Evolutionary conservation across 2,113 vertebrate genomes (phyloP), one percentile per base, ranked within the genome.

Genomic region (Phoxinus phoxinus): DNA sequence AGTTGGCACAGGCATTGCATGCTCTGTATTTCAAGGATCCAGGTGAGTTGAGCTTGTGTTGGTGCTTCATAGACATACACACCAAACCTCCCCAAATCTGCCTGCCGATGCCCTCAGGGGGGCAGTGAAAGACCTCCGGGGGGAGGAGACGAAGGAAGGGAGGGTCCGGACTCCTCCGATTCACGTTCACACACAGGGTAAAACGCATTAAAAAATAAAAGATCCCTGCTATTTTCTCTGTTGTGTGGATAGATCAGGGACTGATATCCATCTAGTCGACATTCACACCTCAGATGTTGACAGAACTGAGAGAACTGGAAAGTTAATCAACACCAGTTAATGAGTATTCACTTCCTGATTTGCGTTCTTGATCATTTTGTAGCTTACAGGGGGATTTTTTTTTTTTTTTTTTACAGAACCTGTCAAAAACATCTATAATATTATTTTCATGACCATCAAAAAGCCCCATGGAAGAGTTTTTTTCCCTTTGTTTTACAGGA

Each of bases 221-320:
- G 58, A 63, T 46, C 30, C 59, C 30, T 30, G 19, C 78, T 81
- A 58, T 41, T 63, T 44, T 59, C 19, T 37, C 32, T 77, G 77
- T 80, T 61, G 51, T 86, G 79, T 27, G 44, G 41, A 44, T 30
- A 73, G 51, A 73, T 80, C 41, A 4, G n/a, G 11, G 51, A 58
- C 7, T 25, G 17, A 35, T 56, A 59, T 30, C 27, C 48, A 69
- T 88, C 84, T 74, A 48, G 61, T 83, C 75, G 19, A 23, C 76
- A 67, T 88, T 81, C 81, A 77, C 87, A 88, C 77, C 77, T 88
- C 85, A 88, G 85, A 88, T 85, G 82, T 37, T 32, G 69, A 76
- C 58, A 48, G 85, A 84, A 81, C 84, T 83, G 80, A 67, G 41
- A 51, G 61, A 81, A 67, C 61, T 48, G 79, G 79, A 51, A 71